These are phyloP conservation scores for Gryon sp. DNA, from an alignment of 1,140 invertebrate genomes.

Conservation along the genomic window DNA sequence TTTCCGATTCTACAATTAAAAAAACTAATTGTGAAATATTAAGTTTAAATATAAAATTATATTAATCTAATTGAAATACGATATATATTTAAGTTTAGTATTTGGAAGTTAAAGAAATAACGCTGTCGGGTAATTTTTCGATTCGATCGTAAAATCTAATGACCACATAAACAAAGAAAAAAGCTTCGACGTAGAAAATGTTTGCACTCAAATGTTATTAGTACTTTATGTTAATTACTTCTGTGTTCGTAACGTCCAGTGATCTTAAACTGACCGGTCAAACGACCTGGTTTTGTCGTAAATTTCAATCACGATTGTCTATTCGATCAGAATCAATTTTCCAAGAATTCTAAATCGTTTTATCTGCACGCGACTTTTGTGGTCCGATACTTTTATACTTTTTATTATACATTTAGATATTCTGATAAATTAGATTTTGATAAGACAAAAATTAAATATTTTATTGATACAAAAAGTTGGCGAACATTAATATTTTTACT, in stretches of 20 bases:
- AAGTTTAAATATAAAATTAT: not conserved
- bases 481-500: not conserved
- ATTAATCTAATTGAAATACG: slow-evolving; percentile 21
- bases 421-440: slow-evolving; percentile 26
- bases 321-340: slow-evolving; percentile 75
- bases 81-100: not conserved
- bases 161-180: slow-evolving; percentile 77
- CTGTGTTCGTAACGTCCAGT: slow-evolving; percentile 72
- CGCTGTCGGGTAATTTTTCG: slow-evolving; percentile 73
- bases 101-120: slow-evolving; percentile 51
- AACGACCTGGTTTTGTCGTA: slow-evolving; percentile 72
- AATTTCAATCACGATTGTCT: slow-evolving; percentile 74
- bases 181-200: slow-evolving; percentile 73
- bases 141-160: slow-evolving; percentile 79
- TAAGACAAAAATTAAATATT: slow-evolving; percentile 7
- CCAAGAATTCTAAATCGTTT: slow-evolving; percentile 54
- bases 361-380: slow-evolving; percentile 8
- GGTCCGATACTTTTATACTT: slow-evolving; percentile 30
- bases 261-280: slow-evolving; percentile 72
- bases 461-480: too few species aligned
- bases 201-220: slow-evolving; percentile 74
- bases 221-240: slow-evolving; percentile 79
- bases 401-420: slow-evolving; percentile 30
- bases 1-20: too few species aligned
- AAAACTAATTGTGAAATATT: too few species aligned